Percentiles rank a stretch among this genome's conserved stretches.
phyloP scores from a whole-genome alignment of 2,888 invertebrate genomes.

The Acanthoscelides obtectus region DNA sequence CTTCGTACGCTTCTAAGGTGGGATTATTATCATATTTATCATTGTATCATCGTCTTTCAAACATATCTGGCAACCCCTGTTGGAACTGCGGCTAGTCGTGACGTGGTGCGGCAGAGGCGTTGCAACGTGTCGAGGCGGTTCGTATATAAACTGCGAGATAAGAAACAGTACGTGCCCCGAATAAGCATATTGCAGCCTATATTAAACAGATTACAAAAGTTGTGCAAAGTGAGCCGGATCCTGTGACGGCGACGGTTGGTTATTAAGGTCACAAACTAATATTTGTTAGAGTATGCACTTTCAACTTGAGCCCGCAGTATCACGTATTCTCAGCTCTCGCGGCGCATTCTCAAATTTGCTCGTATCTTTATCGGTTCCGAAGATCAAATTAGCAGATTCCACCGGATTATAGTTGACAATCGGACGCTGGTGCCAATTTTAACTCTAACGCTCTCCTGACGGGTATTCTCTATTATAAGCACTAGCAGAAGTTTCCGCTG shows the following conservation, averaged over 20 bases:
- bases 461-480: no score
- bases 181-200: conserved; percentile 6
- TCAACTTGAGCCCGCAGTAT: conserved; percentile 2
- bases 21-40: no score
- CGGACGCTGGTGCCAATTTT: no score
- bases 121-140: conserved; percentile 4
- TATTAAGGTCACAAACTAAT: conserved; percentile 18
- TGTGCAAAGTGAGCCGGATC: conserved; percentile 1
- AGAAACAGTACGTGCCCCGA: conserved; percentile 19
- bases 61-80: no score
- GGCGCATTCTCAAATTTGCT: not conserved
- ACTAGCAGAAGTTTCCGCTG: no score
- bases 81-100: no score
- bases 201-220: conserved; percentile 13
- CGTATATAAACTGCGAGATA: conserved; percentile 21
- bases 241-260: not conserved
- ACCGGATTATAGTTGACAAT: no score
- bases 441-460: no score
- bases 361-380: not conserved
- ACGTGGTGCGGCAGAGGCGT: not conserved
- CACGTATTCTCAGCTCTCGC: not conserved
- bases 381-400: not conserved
- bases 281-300: conserved; percentile 17
- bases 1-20: no score
- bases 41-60: no score